Conservation (phyloP, 2,888 invertebrate genomes). For the Spatulosminthurus flaviceps region DNA sequence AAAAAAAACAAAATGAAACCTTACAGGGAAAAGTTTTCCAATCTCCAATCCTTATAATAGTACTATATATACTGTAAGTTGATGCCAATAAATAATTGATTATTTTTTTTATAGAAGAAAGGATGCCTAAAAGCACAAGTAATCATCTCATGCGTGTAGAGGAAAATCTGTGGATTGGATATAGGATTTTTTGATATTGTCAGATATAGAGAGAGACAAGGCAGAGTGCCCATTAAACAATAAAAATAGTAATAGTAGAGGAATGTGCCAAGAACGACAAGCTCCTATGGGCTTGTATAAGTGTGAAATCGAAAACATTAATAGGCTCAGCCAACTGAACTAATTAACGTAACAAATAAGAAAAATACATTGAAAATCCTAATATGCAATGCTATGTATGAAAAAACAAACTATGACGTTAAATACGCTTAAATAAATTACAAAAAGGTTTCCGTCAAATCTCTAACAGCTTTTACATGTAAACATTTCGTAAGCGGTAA, state of each 20-base stretch:
- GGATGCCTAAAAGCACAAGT: background rate
- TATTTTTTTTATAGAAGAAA: background rate
- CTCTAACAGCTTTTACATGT: too few species aligned
- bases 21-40: background rate
- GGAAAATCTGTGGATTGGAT: too few species aligned
- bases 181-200: too few species aligned
- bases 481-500: too few species aligned
- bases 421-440: too few species aligned
- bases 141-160: background rate
- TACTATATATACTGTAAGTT: background rate
- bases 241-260: too few species aligned
- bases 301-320: background rate
- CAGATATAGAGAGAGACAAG: too few species aligned
- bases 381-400: background rate
- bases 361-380: background rate
- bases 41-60: too few species aligned
- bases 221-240: too few species aligned
- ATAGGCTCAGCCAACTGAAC: conserved; percentile 1
- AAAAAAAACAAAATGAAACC: conserved; percentile 7
- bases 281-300: conserved; percentile 4
- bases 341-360: conserved; percentile 6
- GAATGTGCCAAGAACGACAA: background rate
- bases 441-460: too few species aligned
- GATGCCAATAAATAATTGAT: background rate
- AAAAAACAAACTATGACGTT: too few species aligned